Percentiles rank a stretch among this genome's conserved stretches.
Conservation (phyloP, 2,797 vertebrate genomes). For the Mormyrus hasselquistii region DNA sequence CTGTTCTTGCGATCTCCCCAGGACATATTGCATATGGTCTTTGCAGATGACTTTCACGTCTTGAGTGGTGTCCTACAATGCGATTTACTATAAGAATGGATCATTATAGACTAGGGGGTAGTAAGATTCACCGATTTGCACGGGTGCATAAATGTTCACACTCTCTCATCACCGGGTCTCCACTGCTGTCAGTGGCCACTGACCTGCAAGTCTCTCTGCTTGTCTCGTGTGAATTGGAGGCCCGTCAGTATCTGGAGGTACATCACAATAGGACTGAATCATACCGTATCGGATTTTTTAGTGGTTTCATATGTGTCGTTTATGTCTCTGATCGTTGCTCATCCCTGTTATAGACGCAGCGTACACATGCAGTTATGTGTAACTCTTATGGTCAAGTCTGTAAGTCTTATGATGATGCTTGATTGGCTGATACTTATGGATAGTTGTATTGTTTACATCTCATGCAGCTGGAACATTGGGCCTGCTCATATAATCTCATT, state of each 20-base stretch:
- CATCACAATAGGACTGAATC: not conserved
- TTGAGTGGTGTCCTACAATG: not conserved
- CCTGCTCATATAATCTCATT: constrained; percentile 79
- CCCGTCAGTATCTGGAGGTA: not conserved
- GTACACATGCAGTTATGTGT: not conserved
- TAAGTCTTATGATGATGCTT: not conserved
- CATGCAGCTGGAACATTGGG: constrained; percentile 76
- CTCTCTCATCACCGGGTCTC: not conserved
- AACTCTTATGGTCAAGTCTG: not conserved
- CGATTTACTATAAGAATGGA: not conserved
- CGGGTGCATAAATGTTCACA: not conserved
- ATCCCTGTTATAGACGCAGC: not conserved
- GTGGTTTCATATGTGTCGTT: not conserved
- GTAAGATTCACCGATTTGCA: not conserved
- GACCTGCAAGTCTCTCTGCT: not conserved
- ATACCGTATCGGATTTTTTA: not conserved
- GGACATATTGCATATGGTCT: not conserved
- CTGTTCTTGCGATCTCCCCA: not conserved
- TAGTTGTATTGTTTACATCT: not conserved
- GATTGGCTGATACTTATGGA: not conserved
- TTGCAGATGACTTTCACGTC: not conserved
- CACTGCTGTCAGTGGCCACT: not conserved
- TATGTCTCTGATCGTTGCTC: not conserved
- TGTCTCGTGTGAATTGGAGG: not conserved
- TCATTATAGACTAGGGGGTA: not conserved